Percentiles rank a stretch among this genome's conserved stretches.
Evolutionary conservation across 1,140 invertebrate species (phyloP).

Genomic region (Brachionus manjavacas): DNA sequence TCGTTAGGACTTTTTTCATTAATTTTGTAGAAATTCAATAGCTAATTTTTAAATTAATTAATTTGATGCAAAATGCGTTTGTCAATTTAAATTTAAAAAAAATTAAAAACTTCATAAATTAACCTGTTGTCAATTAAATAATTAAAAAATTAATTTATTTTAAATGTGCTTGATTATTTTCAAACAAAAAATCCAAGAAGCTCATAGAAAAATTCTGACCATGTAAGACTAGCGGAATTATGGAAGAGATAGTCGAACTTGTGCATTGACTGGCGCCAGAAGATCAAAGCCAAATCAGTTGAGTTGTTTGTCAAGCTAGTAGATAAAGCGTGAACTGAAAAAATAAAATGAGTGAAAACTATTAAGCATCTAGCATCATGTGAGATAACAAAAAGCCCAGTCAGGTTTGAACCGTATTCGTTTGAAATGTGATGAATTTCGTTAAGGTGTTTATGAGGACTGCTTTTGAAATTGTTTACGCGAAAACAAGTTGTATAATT

Average conservation of each 20-base stretch:
- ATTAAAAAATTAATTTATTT: no score
- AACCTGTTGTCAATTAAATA: no score
- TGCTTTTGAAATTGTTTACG: slow-evolving; percentile 12
- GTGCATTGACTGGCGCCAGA: neutral
- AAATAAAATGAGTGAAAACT: neutral
- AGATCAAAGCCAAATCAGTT: neutral
- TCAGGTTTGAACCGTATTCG: neutral
- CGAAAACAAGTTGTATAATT: slow-evolving; percentile 38
- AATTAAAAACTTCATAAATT: no score
- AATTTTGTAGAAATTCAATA: no score
- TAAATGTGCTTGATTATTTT: no score
- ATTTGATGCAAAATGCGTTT: no score
- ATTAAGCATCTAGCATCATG: slow-evolving; percentile 36
- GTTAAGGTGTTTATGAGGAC: slow-evolving; percentile 10
- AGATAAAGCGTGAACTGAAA: neutral
- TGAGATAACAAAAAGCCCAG: slow-evolving; percentile 14
- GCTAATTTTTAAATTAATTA: no score
- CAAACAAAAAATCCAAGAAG: no score
- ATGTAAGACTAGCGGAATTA: neutral
- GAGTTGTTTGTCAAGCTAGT: slow-evolving; percentile 12
- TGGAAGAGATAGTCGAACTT: neutral
- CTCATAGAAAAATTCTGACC: neutral
- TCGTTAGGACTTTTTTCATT: no score
- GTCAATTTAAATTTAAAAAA: no score
- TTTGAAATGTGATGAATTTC: slow-evolving; percentile 36